Percentiles rank a stretch among this genome's conserved stretches.
These are phyloP conservation scores for Drosophila bunnanda DNA, from an alignment of 2,888 invertebrate genomes.

Conservation along the genomic window DNA sequence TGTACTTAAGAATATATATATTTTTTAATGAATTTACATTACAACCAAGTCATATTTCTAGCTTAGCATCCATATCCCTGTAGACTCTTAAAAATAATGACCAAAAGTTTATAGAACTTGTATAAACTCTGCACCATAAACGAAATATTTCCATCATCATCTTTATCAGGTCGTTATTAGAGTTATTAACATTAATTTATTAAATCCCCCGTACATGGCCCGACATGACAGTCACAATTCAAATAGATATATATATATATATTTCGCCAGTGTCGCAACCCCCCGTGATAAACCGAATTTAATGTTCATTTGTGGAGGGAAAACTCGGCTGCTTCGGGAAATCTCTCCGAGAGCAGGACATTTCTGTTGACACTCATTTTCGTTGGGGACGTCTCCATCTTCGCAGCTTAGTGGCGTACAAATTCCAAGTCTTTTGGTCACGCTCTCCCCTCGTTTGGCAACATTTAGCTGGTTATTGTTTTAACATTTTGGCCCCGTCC, in stretches of 20 bases:
- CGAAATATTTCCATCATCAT: slow-evolving; percentile 13
- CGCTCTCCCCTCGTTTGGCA: slow-evolving; percentile 49
- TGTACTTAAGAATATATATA: background rate
- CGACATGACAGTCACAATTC: slow-evolving; percentile 52
- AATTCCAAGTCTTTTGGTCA: slow-evolving; percentile 63
- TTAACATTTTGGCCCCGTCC: slow-evolving; percentile 68
- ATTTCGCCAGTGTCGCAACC: slow-evolving; percentile 1
- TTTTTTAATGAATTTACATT: background rate
- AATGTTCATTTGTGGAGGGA: slow-evolving; percentile 41
- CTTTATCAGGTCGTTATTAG: slow-evolving; percentile 37
- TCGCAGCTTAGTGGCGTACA: slow-evolving; percentile 53
- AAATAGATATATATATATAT: slow-evolving; percentile 50
- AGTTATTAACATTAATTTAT: slow-evolving; percentile 76
- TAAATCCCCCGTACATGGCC: slow-evolving; percentile 53
- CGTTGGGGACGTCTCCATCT: slow-evolving; percentile 39
- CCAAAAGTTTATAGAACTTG: slow-evolving; percentile 14
- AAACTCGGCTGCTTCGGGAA: slow-evolving; percentile 10
- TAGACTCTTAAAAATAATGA: background rate
- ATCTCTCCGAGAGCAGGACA: slow-evolving; percentile 24
- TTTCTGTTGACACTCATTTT: slow-evolving; percentile 45
- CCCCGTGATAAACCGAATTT: slow-evolving; percentile 36
- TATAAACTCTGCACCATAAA: background rate
- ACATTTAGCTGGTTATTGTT: slow-evolving; percentile 79
- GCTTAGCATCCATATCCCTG: background rate
- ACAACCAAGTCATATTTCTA: background rate